Conservation (phyloP, 2,113 vertebrate species). For the Empidonax alnorum region DNA sequence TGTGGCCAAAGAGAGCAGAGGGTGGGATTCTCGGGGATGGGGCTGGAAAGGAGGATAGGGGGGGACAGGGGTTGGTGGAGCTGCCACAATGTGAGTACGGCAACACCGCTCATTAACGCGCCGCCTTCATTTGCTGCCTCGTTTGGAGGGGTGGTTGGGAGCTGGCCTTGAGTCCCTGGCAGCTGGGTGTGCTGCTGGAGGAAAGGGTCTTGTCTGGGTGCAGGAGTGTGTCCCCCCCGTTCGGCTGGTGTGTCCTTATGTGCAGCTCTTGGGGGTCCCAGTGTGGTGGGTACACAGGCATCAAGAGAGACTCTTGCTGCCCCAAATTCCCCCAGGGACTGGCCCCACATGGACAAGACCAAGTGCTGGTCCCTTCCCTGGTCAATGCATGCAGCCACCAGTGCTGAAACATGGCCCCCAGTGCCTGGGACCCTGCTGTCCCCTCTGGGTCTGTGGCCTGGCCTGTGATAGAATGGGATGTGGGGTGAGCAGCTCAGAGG, state of each 20-base stretch:
- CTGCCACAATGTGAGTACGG: background rate
- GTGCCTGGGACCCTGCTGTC: background rate
- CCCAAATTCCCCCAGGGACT: fast-evolving
- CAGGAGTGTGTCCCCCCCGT: background rate
- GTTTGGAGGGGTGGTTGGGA: background rate
- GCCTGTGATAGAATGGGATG: background rate
- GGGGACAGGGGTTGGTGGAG: background rate
- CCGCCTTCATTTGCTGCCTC: background rate
- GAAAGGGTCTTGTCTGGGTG: background rate
- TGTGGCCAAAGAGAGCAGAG: slow-evolving; percentile 38
- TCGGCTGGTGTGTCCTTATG: background rate
- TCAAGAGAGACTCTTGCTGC: background rate
- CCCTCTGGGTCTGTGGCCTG: background rate
- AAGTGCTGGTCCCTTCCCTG: no score
- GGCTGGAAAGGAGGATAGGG: background rate
- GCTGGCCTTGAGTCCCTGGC: background rate
- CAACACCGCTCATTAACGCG: background rate
- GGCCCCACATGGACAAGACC: fast-evolving
- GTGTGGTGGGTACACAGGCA: background rate
- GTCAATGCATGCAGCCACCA: fast-evolving
- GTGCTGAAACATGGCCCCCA: background rate
- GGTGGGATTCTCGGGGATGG: slow-evolving; percentile 51
- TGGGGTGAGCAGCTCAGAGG: background rate
- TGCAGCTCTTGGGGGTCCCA: background rate
- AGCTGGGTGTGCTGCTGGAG: background rate